A percentile compares a stretch with the other conserved stretches of the same genome.
Conservation (phyloP, 2,113 vertebrate genomes). For the Phodopus roborovskii region DNA sequence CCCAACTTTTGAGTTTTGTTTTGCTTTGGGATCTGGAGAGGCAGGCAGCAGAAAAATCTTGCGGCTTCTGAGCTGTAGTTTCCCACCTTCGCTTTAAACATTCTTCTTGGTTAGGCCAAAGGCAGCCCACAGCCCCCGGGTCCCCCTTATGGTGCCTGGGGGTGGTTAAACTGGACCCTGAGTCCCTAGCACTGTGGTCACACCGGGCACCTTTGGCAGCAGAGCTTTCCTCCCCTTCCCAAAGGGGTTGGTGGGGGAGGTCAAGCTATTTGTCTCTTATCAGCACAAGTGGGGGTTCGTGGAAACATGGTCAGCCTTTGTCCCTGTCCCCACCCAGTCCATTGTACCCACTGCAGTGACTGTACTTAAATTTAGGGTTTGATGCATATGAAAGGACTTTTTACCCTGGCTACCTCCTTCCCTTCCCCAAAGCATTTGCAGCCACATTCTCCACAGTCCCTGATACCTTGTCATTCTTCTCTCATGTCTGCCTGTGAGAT, state of each 20-base stretch:
- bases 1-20: conserved; percentile 77
- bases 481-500: neutral
- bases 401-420: neutral
- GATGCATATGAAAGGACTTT: neutral
- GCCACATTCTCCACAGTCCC: neutral
- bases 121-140: neutral
- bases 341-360: neutral
- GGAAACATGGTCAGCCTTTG: neutral
- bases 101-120: neutral
- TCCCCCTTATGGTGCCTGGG: neutral
- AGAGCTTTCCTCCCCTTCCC: neutral
- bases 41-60: conserved; percentile 37
- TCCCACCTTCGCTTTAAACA: conserved; percentile 21
- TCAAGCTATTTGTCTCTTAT: conserved; percentile 20
- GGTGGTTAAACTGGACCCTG: neutral
- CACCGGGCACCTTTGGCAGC: neutral
- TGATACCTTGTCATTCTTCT: neutral
- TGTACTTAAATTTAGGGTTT: neutral
- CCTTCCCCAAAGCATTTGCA: neutral
- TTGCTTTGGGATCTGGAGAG: conserved; percentile 62
- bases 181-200: neutral
- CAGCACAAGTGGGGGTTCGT: neutral
- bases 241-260: neutral
- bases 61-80: conserved; percentile 39
- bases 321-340: neutral